Base-by-base conservation (phyloP, 2,888 invertebrate genomes). In the Heliconius charithonia region DNA sequence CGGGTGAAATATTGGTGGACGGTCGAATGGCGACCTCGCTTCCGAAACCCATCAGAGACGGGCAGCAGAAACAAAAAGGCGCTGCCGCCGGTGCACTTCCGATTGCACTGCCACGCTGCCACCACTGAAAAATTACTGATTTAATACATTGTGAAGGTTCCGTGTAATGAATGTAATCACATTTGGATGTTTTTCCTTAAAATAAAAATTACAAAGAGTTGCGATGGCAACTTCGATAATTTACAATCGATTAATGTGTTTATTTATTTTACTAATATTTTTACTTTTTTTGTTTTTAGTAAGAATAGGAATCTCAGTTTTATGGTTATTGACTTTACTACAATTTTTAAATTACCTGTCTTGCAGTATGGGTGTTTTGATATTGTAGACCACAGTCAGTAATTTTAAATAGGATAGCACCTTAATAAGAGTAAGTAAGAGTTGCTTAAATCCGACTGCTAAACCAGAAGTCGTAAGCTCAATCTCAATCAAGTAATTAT, bases 71-170 rank as follows among this genome's bases (percentile, higher is more conserved):
- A 93, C 93, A 94, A 94, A 94, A 94, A 93, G 91, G 89, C 89
- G 86, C 86, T 87, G 90, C 86, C 91, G 89, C 90, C 90, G 90
- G 90, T 90, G 89, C 89, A 89, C 91, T 93, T 94, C 94, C 94
- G 93, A 93, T 93, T 94, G 93, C 91, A 89, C 86, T 91, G 92
- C 89, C 91, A 91, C 59, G 73, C 77, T 67, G 73, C 77, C 77
- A 78, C 86, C 91, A 89, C 90, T 94, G 94, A 94, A 94, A 94
- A 94, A 94, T 94, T 93, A 92, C 92, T 87, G 85, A 87, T 86
- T 90, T 89, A 89, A 91, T 90, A 89, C 90, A 90, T 91, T 90
- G 89, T 87, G 83, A 86, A 84, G 84, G 85, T 87, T 84, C 79
- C 81, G 75, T 80, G 80, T 76, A 78, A 51, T 73, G n/a, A 72